Evolutionary conservation across 2,888 invertebrate species (phyloP), one percentile per base, ranked within the genome.

Genomic region (Belgica antarctica): DNA sequence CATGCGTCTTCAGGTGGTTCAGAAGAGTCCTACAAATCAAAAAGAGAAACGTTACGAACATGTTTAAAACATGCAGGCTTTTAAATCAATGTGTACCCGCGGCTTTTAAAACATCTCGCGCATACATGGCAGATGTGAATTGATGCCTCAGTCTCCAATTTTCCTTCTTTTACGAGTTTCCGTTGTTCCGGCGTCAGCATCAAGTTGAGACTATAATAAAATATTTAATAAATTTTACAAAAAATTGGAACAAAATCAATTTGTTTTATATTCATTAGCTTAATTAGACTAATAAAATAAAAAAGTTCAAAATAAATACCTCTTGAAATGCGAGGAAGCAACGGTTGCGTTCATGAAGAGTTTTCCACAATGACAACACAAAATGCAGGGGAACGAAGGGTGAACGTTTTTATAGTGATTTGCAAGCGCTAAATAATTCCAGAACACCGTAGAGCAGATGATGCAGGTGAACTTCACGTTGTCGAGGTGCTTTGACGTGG

Each of bases 401-500:
- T 70, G 70, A 15, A 22, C 25, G 24, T 27, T 36, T 41, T 61
- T 70, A 22, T 70, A 70, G 25, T 70, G 70, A 28, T 61, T 12
- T 15, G 27, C 57, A 4, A 70, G 17, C n/a, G 70, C 24, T n/a
- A 57, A 25, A 46, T 41, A 70, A 61, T 70, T 70, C 70, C 70
- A 70, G 19, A 25, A 41, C n/a, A 47, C 27, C 41, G 34, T 61
- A 15, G n/a, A 41, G 41, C 70, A 70, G n/a, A 57, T 10, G 17
- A 70, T 57, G 41, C 76, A 77, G 57, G 73, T 72, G 1, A 74
- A 70, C 7, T 71, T 71, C 7, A 77, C 71, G 7, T 73, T 71
- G 0, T 73, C 59, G 0, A 75, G 74, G 72, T 77, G 77, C 8
- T 74, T 72, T 5, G 72, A 70, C 1, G 75, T 75, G 3, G 77